These are phyloP conservation scores for Limnodromus scolopaceus DNA, from an alignment of 2,797 vertebrate species.

Conservation along the genomic window DNA sequence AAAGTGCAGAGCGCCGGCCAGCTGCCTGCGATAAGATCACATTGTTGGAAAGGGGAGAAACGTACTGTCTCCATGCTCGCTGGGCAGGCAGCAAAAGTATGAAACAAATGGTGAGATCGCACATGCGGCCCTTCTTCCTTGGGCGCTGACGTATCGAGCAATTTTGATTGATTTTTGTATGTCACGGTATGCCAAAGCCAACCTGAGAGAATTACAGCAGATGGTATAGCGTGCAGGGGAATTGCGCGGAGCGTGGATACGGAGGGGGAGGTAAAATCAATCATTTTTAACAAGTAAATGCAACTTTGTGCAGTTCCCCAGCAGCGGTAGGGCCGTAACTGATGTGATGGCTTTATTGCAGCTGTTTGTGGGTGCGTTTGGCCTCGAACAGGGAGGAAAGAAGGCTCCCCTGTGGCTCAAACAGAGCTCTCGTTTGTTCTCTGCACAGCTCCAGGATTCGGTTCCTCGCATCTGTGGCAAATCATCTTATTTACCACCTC, in stretches of 20 bases:
- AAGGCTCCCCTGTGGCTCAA: slow-evolving; percentile 8
- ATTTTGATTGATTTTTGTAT: slow-evolving; percentile 32
- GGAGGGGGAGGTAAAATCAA: neutral
- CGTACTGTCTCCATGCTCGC: neutral
- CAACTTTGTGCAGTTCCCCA: slow-evolving; percentile 11
- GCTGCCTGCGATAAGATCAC: slow-evolving; percentile 56
- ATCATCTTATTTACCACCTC: slow-evolving; percentile 64
- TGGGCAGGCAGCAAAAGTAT: neutral
- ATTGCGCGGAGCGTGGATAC: rapidly evolving
- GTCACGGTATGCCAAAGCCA: neutral
- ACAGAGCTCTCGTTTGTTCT: slow-evolving; percentile 51
- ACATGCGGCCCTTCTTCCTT: neutral
- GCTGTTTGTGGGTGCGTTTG: slow-evolving; percentile 53
- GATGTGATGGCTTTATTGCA: slow-evolving; percentile 46
- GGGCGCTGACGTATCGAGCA: neutral
- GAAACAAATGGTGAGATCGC: neutral
- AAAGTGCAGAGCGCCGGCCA: slow-evolving; percentile 1
- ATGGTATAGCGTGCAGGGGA: neutral
- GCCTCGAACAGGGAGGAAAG: neutral
- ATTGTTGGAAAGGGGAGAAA: slow-evolving; percentile 58
- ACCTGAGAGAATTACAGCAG: slow-evolving; percentile 15
- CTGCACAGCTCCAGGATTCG: neutral
- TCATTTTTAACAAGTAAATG: slow-evolving; percentile 43
- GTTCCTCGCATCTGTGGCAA: slow-evolving; percentile 54
- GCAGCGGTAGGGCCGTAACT: slow-evolving; percentile 4